Percentiles rank a stretch among this genome's conserved stretches.
Evolutionary conservation across 1,140 invertebrate genomes (phyloP).

Genomic region (Ceratina calcarata): DNA sequence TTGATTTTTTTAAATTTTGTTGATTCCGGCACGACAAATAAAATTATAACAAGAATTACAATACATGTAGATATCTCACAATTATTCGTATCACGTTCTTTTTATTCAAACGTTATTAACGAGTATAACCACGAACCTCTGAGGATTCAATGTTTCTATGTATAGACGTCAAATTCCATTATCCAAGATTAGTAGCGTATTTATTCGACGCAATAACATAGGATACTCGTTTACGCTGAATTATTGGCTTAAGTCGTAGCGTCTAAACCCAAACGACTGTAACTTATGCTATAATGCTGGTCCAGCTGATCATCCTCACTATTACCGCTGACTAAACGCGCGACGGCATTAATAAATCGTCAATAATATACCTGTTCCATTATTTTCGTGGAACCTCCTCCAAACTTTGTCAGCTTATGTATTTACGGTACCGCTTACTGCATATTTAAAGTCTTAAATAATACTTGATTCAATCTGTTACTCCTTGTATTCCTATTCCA

Average conservation of each 20-base stretch:
- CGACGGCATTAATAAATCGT: conserved; percentile 7
- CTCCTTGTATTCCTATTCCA: too few species aligned
- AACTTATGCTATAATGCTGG: conserved; percentile 22
- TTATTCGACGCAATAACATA: conserved; percentile 1
- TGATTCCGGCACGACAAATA: too few species aligned
- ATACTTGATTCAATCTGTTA: not conserved
- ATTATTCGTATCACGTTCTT: too few species aligned
- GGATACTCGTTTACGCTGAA: conserved; percentile 15
- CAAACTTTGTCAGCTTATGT: not conserved
- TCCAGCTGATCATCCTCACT: conserved; percentile 21
- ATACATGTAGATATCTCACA: too few species aligned
- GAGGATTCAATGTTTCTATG: not conserved
- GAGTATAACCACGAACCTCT: not conserved
- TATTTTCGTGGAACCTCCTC: too few species aligned
- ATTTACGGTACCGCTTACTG: too few species aligned
- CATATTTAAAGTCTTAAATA: not conserved
- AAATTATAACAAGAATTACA: too few species aligned
- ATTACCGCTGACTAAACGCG: conserved; percentile 7
- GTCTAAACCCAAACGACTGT: conserved; percentile 11
- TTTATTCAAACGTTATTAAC: too few species aligned
- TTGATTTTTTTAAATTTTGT: not conserved
- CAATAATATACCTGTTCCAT: conserved; percentile 11
- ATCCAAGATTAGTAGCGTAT: conserved; percentile 29
- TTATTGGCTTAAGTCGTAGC: conserved; percentile 10
- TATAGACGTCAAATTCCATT: not conserved